Evolutionary conservation across 2,888 invertebrate genomes (phyloP), one percentile per base, ranked within the genome.

Genomic region (Synergus umbraculus): DNA sequence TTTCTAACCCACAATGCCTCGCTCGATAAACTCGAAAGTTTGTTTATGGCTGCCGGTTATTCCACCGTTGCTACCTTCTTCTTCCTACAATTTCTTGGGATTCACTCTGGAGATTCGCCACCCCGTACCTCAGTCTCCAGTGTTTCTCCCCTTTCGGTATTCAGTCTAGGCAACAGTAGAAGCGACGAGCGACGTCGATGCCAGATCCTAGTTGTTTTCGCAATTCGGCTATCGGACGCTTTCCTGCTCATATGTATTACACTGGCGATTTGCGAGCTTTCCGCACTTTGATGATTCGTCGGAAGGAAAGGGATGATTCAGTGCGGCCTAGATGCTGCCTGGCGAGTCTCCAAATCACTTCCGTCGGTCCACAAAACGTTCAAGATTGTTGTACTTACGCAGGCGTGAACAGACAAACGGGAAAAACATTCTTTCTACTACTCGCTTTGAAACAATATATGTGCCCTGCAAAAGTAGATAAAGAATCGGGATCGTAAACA

Each of bases 301-400:
- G 66, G 44, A 58, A 76, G 77, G 76, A 78, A 67, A 67, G 83
- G 86, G 82, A 89, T 89, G 89, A 88, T 89, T 90, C 87, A 87
- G 84, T 85, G 87, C 86, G 84, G 85, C 85, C 87, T 86, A 87
- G 88, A 88, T 87, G 87, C 83, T 85, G 83, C 79, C 88, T 90
- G 91, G 90, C 90, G 87, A 85, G 81, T 87, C 86, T 90, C 91
- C 91, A 91, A 91, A 91, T 91, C 89, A 90, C 89, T 90, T 90
- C 87, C 88, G 85, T 87, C 83, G 63, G 63, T 63, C 63, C 22
- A 63, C 63, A 63, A 12, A 29, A 63, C 13, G 63, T 63, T 29
- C 63, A 29, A 63, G 63, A 29, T 29, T 63, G 29, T 63, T 88
- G 86, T 86, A 86, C 86, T 85, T 82, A 85, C 83, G 79, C 83